These are phyloP conservation scores for Drosophila funebris DNA, from an alignment of 1,140 invertebrate genomes.

Conservation along the genomic window DNA sequence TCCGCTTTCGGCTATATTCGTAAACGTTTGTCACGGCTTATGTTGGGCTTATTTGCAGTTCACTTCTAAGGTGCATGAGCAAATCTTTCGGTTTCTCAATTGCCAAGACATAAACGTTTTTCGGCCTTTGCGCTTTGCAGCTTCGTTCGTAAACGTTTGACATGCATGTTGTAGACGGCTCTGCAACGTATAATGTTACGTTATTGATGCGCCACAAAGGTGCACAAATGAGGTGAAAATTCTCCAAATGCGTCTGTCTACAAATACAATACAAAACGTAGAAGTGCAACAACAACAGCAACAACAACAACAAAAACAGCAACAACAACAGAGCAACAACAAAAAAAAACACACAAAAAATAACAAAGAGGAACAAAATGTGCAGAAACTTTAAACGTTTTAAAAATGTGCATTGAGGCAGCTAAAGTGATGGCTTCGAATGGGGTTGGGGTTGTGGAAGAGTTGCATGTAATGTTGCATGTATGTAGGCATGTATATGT, in stretches of 20 bases:
- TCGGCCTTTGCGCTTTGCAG: not conserved
- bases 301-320: not conserved
- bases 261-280: conserved; percentile 22
- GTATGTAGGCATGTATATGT: not conserved
- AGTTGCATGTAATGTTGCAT: not conserved
- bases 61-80: not conserved
- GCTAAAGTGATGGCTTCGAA: conserved; percentile 9
- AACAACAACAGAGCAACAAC: not conserved
- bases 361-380: not conserved
- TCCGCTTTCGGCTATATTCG: conserved; percentile 6
- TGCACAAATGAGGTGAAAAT: conserved; percentile 59
- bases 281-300: not conserved
- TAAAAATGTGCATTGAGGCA: conserved; percentile 36
- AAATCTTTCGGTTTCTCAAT: not conserved
- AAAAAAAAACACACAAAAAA: no score
- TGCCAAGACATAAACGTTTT: no score
- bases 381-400: conserved; percentile 38
- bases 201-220: conserved; percentile 37
- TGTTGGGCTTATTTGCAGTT: not conserved
- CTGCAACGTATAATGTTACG: not conserved
- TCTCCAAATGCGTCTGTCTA: conserved; percentile 53
- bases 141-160: conserved; percentile 2
- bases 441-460: not conserved
- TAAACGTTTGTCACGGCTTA: not conserved
- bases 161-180: not conserved